A percentile compares a stretch with the other conserved stretches of the same genome.
These are phyloP conservation scores for Pseudorhombus dupliciocellatus DNA, from an alignment of 2,113 vertebrate genomes.

Conservation along the genomic window DNA sequence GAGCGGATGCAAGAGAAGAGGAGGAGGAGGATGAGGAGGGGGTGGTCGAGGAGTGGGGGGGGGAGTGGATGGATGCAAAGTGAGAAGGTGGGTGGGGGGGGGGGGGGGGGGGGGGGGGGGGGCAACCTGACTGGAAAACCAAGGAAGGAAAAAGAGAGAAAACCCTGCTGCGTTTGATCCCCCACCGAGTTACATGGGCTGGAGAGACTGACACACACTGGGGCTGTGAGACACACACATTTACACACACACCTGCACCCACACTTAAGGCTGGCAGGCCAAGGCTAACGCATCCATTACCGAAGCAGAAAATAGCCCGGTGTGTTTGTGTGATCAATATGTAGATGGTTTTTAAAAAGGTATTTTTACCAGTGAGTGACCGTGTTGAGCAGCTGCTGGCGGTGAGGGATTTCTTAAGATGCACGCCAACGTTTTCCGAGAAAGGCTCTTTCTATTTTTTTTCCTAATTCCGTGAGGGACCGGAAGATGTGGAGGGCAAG, in stretches of 20 bases:
- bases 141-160: slow-evolving; percentile 57
- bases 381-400: slow-evolving; percentile 42
- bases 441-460: slow-evolving; percentile 5
- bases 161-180: slow-evolving; percentile 68
- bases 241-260: slow-evolving; percentile 32
- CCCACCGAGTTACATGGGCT: slow-evolving; percentile 62
- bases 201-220: slow-evolving; percentile 53
- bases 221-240: slow-evolving; percentile 31
- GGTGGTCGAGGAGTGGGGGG: background rate
- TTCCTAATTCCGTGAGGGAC: slow-evolving; percentile 36
- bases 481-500: slow-evolving; percentile 43
- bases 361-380: slow-evolving; percentile 51
- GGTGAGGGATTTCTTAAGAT: slow-evolving; percentile 44
- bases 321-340: slow-evolving; percentile 56
- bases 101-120: slow-evolving; percentile 1
- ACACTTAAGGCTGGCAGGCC: slow-evolving; percentile 43
- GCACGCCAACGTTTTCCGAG: slow-evolving; percentile 52
- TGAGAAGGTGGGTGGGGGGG: background rate
- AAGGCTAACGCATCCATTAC: slow-evolving; percentile 48
- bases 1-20: slow-evolving; percentile 56
- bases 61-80: slow-evolving; percentile 41
- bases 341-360: slow-evolving; percentile 54
- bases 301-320: slow-evolving; percentile 56
- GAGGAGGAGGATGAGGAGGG: slow-evolving; percentile 45
- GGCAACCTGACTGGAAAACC: slow-evolving; percentile 61